phyloP scores from a whole-genome alignment of 2,888 invertebrate genomes.

The Heteromurus nitidus region DNA sequence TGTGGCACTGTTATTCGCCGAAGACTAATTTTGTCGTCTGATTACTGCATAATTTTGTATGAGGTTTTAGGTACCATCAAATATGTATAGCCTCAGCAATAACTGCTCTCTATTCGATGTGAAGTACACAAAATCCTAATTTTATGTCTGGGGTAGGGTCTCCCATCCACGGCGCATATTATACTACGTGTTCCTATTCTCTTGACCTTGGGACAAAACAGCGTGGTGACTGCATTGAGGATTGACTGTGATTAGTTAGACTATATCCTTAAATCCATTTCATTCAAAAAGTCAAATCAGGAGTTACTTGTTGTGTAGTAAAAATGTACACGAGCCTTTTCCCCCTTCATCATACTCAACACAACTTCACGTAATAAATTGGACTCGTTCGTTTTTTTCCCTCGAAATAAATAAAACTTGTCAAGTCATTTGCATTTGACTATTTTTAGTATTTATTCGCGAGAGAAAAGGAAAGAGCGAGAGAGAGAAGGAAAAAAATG shows the following conservation, averaged over 20 bases:
- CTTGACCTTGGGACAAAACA: not conserved
- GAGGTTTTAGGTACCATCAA: not conserved
- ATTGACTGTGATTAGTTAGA: not conserved
- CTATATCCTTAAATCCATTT: not conserved
- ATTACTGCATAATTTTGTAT: not conserved
- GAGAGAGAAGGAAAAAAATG: not conserved
- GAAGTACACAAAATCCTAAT: too few relatives aligned
- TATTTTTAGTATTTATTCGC: not conserved
- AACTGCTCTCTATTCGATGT: too few relatives aligned
- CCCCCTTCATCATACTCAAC: not conserved
- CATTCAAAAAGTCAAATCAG: too few relatives aligned
- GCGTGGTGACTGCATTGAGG: not conserved
- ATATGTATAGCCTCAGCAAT: too few relatives aligned
- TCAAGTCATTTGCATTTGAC: not conserved
- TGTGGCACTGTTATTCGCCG: not conserved
- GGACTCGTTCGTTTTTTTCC: not conserved
- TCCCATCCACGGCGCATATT: not conserved
- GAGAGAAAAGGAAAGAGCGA: too few relatives aligned
- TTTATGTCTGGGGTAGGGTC: not conserved
- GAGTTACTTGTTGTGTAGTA: not conserved
- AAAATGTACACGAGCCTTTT: not conserved
- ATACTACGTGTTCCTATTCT: not conserved
- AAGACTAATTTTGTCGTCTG: not conserved
- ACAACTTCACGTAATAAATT: conserved; percentile 4
- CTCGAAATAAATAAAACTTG: not conserved